These are phyloP conservation scores for Drosophila simulans DNA, from an alignment of 1,140 invertebrate species.

Conservation along the genomic window DNA sequence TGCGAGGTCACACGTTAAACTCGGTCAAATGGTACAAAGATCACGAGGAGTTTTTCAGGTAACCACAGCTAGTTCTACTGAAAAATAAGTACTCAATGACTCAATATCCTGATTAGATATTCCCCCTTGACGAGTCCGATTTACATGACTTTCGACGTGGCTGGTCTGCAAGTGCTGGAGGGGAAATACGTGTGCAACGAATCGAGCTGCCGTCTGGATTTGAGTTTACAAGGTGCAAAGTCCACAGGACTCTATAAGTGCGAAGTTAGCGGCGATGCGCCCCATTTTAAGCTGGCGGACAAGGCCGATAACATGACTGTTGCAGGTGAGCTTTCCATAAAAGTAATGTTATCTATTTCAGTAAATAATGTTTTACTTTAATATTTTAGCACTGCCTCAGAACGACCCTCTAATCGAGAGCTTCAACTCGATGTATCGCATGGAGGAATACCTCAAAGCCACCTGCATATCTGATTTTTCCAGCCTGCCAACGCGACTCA, in stretches of 20 bases:
- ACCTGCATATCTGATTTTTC: constrained; percentile 87
- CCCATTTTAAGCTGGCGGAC: constrained; percentile 87
- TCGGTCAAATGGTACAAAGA: constrained; percentile 94
- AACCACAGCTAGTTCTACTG: not conserved
- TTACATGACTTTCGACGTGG: constrained; percentile 76
- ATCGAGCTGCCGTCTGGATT: constrained; percentile 85
- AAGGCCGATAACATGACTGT: constrained; percentile 87
- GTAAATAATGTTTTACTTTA: constrained; percentile 18
- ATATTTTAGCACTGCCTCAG: constrained; percentile 85
- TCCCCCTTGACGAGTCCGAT: constrained; percentile 79
- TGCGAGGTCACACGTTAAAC: constrained; percentile 88
- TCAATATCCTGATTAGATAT: constrained; percentile 46
- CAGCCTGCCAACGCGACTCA: constrained; percentile 86
- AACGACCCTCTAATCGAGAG: constrained; percentile 86
- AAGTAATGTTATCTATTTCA: not conserved
- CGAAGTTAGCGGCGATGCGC: constrained; percentile 88
- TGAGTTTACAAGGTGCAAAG: constrained; percentile 86
- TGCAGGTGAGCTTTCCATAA: constrained; percentile 84
- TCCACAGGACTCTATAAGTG: constrained; percentile 87
- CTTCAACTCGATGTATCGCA: constrained; percentile 85
- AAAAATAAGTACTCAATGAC: too few relatives aligned
- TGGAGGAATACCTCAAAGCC: constrained; percentile 86
- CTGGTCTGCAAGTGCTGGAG: constrained; percentile 90
- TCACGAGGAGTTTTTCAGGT: constrained; percentile 89
- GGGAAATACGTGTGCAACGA: constrained; percentile 88